phyloP scores from a whole-genome alignment of 2,888 invertebrate species.

The Blera fallax region DNA sequence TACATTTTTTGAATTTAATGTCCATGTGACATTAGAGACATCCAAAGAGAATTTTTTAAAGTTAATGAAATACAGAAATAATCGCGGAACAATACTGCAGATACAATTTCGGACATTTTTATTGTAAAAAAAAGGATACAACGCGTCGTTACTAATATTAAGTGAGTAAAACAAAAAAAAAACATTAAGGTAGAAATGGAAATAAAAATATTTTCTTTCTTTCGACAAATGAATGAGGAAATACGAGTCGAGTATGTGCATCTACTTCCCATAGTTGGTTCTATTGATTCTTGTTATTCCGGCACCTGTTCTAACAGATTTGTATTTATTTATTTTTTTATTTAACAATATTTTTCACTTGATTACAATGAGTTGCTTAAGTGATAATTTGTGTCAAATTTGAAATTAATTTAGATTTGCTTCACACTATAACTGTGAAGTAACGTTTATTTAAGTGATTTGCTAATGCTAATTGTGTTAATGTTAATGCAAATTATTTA shows the following conservation, averaged over 20 bases:
- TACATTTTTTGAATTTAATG: not conserved
- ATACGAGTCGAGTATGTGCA: no score
- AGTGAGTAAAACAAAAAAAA: constrained; percentile 62
- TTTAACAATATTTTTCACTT: not conserved
- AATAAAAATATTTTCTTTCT: not conserved
- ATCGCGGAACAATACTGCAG: constrained; percentile 81
- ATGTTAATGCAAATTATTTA: constrained; percentile 2
- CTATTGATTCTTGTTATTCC: not conserved
- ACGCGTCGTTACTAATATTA: not conserved
- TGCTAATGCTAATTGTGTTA: constrained; percentile 14
- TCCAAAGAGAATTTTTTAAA: constrained; percentile 32
- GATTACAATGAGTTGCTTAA: not conserved
- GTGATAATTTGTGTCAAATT: not conserved
- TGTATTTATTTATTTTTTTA: not conserved
- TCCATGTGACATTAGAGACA: constrained; percentile 33
- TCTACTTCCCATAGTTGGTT: not conserved
- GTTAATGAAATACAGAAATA: constrained; percentile 82
- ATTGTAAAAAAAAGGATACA: constrained; percentile 63
- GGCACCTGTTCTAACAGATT: not conserved
- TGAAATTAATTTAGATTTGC: no score
- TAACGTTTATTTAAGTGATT: not conserved
- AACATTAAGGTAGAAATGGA: no score
- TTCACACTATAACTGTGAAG: not conserved
- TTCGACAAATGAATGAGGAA: not conserved
- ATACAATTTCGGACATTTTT: constrained; percentile 82